phyloP scores from a whole-genome alignment of 2,797 vertebrate genomes.

The Toxotes lorentzi region DNA sequence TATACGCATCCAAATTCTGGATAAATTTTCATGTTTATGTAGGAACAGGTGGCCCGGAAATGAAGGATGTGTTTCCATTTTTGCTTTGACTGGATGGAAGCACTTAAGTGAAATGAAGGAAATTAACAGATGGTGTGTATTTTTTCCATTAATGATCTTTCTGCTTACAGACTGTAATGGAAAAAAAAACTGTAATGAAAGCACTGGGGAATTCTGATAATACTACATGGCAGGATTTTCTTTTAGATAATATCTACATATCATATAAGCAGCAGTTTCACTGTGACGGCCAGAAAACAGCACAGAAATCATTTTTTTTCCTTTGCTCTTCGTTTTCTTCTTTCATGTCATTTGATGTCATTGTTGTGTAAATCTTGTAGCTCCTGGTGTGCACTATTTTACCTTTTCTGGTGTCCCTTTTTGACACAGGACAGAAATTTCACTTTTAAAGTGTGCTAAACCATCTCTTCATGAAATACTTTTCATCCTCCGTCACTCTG shows the following conservation, averaged over 20 bases:
- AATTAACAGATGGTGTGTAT: conserved; percentile 48
- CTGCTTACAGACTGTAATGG: conserved; percentile 13
- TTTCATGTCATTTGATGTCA: not conserved
- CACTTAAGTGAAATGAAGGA: conserved; percentile 37
- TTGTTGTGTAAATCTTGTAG: not conserved
- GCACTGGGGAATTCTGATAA: not conserved
- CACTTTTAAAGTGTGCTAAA: conserved; percentile 23
- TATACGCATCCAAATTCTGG: not conserved
- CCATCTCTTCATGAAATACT: conserved; percentile 21
- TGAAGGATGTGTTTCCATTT: conserved; percentile 44
- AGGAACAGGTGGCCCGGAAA: conserved; percentile 53
- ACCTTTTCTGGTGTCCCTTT: not conserved
- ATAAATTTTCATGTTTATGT: conserved; percentile 38
- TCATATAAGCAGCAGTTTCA: not conserved
- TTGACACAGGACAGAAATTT: too few species aligned
- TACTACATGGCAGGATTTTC: not conserved
- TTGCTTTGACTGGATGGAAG: conserved; percentile 30
- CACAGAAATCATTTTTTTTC: not conserved
- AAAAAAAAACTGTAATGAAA: conserved; percentile 32
- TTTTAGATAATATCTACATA: not conserved
- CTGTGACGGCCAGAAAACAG: not conserved
- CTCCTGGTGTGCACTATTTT: too few species aligned
- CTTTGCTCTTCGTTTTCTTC: not conserved
- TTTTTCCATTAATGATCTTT: conserved; percentile 19
- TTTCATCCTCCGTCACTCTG: conserved; percentile 25